A percentile compares a stretch with the other conserved stretches of the same genome.
Evolutionary conservation across 2,113 vertebrate species (phyloP).

Genomic region (Hiodon tergisus): DNA sequence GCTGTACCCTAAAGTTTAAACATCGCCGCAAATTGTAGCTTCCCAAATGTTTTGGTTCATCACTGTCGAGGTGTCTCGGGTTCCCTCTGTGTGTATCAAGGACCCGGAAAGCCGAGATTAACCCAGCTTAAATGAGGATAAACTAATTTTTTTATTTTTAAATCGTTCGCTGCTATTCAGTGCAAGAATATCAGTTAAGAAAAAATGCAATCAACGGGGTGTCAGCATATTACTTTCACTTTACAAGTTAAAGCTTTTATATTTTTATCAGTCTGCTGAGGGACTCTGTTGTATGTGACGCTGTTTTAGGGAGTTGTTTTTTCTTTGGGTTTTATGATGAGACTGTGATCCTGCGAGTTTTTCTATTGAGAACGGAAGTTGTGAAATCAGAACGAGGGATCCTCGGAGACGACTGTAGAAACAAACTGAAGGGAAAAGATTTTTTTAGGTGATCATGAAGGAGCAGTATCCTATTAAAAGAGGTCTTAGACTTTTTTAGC

Average conservation of each 20-base stretch:
- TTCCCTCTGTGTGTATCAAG: conserved; percentile 14
- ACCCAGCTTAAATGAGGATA: background rate
- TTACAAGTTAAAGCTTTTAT: conserved; percentile 21
- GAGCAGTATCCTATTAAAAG: conserved; percentile 55
- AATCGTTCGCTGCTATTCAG: conserved; percentile 55
- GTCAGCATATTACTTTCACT: conserved; percentile 16
- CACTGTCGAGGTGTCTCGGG: background rate
- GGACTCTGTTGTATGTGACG: background rate
- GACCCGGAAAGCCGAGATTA: background rate
- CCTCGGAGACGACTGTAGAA: conserved; percentile 24
- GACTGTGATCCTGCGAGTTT: conserved; percentile 53
- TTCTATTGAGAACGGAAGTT: conserved; percentile 9
- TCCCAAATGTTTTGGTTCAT: background rate
- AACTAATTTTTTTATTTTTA: conserved; percentile 30
- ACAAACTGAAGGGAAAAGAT: conserved; percentile 14
- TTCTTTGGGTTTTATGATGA: conserved; percentile 48
- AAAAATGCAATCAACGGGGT: conserved; percentile 22
- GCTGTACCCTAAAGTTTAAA: background rate
- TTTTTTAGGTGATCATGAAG: conserved; percentile 33
- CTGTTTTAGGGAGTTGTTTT: conserved; percentile 17
- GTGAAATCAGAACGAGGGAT: conserved; percentile 19
- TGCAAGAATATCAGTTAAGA: conserved; percentile 38
- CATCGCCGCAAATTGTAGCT: background rate
- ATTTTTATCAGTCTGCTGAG: conserved; percentile 12
- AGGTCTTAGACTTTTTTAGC: conserved; percentile 56